Evolutionary conservation across 53 echinoderm and acorn worm genomes (phyloP), one percentile per base, ranked within the genome.

Genomic region (Astropecten irregularis): DNA sequence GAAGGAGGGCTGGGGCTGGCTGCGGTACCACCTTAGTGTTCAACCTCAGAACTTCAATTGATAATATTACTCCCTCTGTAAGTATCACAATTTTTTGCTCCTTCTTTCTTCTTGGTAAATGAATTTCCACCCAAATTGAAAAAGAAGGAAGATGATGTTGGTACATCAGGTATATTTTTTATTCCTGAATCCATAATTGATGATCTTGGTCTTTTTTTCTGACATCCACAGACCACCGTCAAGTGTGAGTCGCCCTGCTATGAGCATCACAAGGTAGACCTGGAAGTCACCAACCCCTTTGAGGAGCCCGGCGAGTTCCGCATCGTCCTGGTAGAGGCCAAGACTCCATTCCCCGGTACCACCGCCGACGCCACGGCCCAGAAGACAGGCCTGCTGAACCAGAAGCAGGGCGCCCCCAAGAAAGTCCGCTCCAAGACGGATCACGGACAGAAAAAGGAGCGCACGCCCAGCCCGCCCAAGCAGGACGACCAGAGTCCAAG

Each of bases 231-330:
- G 96, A 84, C 86, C 36, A 87, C 87, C n/a, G 69, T 93, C 53
- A 91, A 96, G 85, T 91, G 93, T 39, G 96, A 96, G 54, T 89
- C 91, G 3, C 96, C 96, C 2, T 96, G 96, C 79, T 95, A 91
- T 65, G 91, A 93, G 77, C 86, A 91, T 20, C 83, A 89, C 84
- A 96, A 91, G 61, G 91, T 93, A 19, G 93, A 93, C 39, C 62
- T 96, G 31, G 89, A 93, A 4, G 90, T 93, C 23, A 63, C 61
- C 9, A 96, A 96, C 64, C 96, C 96, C 0, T 96, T 96, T 69
- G 71, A 82, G 21, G 87, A 96, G 61, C 47, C 87, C 5, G 92
- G 91, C 9, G 91, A 96, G 82, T 96, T 96, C 81, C 91, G 87
- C 32, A 84, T 93, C 4, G 96, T 96, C 61, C 85, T 93, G 15